Evolutionary conservation across 2,888 invertebrate species (phyloP).

Genomic region (Drosophila borealis): DNA sequence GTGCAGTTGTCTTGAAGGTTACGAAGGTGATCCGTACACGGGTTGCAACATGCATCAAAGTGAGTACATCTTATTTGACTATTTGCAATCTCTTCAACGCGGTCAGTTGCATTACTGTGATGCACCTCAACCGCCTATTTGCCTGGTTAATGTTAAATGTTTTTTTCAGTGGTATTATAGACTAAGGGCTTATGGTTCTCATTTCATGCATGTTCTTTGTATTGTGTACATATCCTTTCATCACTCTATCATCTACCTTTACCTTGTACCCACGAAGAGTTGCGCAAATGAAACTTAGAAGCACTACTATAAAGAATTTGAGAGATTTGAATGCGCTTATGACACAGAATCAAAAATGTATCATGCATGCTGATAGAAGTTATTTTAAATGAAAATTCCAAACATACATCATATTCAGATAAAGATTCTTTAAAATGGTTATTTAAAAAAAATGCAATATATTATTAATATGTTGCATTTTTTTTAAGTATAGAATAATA

Average conservation of each 20-base stretch:
- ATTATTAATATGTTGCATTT: too few species aligned
- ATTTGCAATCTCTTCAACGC: constrained; percentile 35
- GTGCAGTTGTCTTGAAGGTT: constrained; percentile 89
- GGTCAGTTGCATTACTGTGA: constrained; percentile 17
- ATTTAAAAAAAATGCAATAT: too few species aligned
- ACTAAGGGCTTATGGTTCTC: constrained; percentile 46
- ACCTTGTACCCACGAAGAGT: constrained; percentile 9
- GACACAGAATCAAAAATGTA: too few species aligned
- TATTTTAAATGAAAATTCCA: background rate
- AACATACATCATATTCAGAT: background rate
- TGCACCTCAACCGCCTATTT: constrained; percentile 15
- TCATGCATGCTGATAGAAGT: too few species aligned
- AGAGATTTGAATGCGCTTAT: too few species aligned
- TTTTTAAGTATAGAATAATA: too few species aligned
- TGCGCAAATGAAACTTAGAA: background rate
- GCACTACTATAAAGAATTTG: too few species aligned
- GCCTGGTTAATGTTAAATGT: constrained; percentile 71
- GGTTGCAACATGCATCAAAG: constrained; percentile 88
- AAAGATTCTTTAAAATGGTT: background rate
- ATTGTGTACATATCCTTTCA: constrained; percentile 60
- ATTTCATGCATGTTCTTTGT: constrained; percentile 65
- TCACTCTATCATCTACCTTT: constrained; percentile 35
- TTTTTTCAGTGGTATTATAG: constrained; percentile 68
- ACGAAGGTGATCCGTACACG: constrained; percentile 92
- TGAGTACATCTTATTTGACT: constrained; percentile 84